A percentile compares a stretch with the other conserved stretches of the same genome.
These are phyloP conservation scores for Stomatorhinus ivindoensis DNA, from an alignment of 2,113 vertebrate species.

Conservation along the genomic window DNA sequence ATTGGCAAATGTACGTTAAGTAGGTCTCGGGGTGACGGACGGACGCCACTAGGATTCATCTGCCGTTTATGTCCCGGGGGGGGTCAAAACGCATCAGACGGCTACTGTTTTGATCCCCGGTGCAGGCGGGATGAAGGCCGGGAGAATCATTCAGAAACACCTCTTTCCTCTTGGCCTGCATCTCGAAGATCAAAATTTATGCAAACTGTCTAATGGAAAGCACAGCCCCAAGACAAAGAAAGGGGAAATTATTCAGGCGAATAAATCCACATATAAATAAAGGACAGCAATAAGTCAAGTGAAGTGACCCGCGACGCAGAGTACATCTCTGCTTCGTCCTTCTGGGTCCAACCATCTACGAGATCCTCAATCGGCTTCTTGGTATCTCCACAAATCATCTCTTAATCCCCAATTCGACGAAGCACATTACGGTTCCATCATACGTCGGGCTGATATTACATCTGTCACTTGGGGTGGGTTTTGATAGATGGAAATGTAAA, in stretches of 20 bases:
- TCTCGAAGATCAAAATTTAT: not conserved
- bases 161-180: not conserved
- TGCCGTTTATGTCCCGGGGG: not conserved
- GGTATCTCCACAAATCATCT: not conserved
- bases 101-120: not conserved
- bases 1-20: not conserved
- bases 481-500: not conserved
- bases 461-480: not conserved
- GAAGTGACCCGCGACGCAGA: not conserved
- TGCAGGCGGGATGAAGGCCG: not conserved
- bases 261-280: not conserved
- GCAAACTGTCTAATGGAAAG: not conserved
- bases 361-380: not conserved
- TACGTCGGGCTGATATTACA: not conserved
- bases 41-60: not conserved
- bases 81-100: not conserved
- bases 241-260: not conserved
- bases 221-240: not conserved
- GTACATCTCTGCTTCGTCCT: not conserved
- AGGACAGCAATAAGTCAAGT: not conserved
- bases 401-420: not conserved
- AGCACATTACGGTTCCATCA: not conserved
- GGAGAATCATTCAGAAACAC: not conserved
- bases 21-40: not conserved
- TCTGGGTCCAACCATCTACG: not conserved